phyloP scores from a whole-genome alignment of 2,113 vertebrate species.

The Hippocampus mohnikei region DNA sequence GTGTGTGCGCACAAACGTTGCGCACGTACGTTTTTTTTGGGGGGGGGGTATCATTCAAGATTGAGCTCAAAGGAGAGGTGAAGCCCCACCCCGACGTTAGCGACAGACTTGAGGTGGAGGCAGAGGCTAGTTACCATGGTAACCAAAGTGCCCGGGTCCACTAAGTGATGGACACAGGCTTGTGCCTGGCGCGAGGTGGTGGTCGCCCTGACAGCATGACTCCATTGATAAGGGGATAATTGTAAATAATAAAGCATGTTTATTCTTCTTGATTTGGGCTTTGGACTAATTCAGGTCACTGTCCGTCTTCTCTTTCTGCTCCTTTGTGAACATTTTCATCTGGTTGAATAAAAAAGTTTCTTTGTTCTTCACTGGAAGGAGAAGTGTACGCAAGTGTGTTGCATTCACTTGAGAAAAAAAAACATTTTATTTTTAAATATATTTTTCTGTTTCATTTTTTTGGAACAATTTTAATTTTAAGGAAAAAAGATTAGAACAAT shows the following conservation, averaged over 20 bases:
- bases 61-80: not conserved
- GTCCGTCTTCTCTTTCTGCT: not conserved
- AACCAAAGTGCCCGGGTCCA: not conserved
- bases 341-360: not conserved
- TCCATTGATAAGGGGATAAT: not conserved
- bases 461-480: no score
- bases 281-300: not conserved
- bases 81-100: not conserved
- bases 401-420: no score
- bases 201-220: not conserved
- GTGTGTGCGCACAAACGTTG: not conserved
- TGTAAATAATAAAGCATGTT: slow-evolving; percentile 6
- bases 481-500: no score
- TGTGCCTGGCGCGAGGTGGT: not conserved
- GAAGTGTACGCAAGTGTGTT: no score
- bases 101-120: not conserved
- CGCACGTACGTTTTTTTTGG: no score
- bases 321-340: not conserved
- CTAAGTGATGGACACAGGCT: not conserved
- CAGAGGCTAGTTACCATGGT: not conserved
- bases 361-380: not conserved
- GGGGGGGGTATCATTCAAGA: not conserved
- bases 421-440: no score
- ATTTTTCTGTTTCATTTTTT: no score
- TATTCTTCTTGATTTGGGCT: not conserved